A percentile compares a stretch with the other conserved stretches of the same genome.
These are phyloP conservation scores for Aramus guarauna DNA, from an alignment of 2,113 vertebrate genomes.

Conservation along the genomic window DNA sequence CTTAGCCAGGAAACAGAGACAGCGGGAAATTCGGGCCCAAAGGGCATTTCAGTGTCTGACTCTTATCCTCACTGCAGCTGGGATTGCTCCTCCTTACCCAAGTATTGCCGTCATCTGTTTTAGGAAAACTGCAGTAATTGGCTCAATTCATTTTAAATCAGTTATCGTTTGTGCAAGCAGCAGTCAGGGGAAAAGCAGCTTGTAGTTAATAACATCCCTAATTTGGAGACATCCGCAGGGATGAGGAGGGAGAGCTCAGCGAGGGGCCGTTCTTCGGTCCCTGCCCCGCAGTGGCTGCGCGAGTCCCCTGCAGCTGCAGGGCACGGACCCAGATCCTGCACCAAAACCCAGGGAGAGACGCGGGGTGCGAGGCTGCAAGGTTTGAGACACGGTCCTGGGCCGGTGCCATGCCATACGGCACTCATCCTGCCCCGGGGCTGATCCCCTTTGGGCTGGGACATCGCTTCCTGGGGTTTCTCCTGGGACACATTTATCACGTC, in stretches of 20 bases:
- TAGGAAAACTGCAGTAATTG: conserved; percentile 37
- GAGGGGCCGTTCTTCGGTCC: accelerated
- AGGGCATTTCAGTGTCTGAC: background rate
- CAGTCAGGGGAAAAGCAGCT: conserved; percentile 19
- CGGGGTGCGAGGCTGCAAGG: accelerated
- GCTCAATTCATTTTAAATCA: conserved; percentile 60
- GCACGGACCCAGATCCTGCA: background rate
- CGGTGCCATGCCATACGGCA: accelerated
- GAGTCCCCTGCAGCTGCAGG: background rate
- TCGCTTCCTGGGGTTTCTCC: background rate
- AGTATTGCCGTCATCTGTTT: background rate
- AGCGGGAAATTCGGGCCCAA: background rate
- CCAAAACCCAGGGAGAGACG: accelerated
- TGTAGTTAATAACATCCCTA: conserved; percentile 8
- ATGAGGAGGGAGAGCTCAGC: background rate
- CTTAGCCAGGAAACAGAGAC: accelerated
- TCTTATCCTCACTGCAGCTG: background rate
- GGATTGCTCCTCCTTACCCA: background rate
- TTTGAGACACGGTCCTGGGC: background rate
- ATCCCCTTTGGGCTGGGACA: background rate
- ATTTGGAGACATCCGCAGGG: background rate
- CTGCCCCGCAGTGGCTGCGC: background rate
- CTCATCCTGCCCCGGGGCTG: background rate
- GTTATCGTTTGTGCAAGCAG: conserved; percentile 27
- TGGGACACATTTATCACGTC: background rate